These are phyloP conservation scores for Gnathochromis pfefferi DNA, from an alignment of 2,113 vertebrate species.

Conservation along the genomic window DNA sequence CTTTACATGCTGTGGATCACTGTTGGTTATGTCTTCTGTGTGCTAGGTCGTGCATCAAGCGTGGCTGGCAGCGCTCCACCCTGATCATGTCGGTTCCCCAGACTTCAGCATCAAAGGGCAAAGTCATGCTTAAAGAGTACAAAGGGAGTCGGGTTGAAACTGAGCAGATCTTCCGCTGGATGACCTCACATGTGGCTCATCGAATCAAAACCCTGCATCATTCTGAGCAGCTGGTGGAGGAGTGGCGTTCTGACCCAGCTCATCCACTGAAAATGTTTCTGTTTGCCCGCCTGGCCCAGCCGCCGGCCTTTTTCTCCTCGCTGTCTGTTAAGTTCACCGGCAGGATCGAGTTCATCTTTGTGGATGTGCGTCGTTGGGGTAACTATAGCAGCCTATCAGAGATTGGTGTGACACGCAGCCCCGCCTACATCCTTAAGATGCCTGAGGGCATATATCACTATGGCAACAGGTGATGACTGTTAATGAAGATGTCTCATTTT, in stretches of 20 bases:
- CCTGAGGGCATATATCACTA: constrained; percentile 95
- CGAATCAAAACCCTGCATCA: constrained; percentile 86
- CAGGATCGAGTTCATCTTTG: constrained; percentile 96
- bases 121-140: constrained; percentile 95
- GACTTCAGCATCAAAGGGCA: constrained; percentile 93
- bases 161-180: constrained; percentile 95
- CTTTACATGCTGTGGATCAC: background rate
- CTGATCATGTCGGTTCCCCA: constrained; percentile 97
- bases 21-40: background rate
- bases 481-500: background rate
- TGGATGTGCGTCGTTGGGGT: constrained; percentile 87
- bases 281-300: constrained; percentile 87
- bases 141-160: constrained; percentile 78
- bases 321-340: constrained; percentile 97
- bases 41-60: constrained; percentile 84
- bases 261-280: constrained; percentile 91
- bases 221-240: constrained; percentile 78
- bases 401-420: constrained; percentile 80
- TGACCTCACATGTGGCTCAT: constrained; percentile 88
- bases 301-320: constrained; percentile 91
- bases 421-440: constrained; percentile 91
- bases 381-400: constrained; percentile 82
- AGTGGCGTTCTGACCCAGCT: constrained; percentile 83
- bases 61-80: constrained; percentile 91
- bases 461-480: constrained; percentile 74